phyloP scores from a whole-genome alignment of 1,140 invertebrate genomes.

The Aphaenogaster floridana region DNA sequence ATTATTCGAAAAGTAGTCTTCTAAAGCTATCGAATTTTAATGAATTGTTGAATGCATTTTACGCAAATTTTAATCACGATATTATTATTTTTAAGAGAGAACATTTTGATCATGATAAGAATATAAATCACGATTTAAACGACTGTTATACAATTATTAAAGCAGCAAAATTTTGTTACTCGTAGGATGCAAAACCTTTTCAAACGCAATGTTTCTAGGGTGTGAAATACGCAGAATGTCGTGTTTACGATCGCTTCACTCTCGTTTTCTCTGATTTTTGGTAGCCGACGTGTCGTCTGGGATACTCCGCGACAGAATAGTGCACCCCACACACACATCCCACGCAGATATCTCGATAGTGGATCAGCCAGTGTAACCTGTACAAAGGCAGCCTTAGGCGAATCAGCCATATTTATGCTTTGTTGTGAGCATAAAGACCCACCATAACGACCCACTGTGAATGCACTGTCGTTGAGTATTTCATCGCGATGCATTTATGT shows the following conservation, averaged over 20 bases:
- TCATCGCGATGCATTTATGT: constrained; percentile 81
- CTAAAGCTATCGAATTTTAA: constrained; percentile 4
- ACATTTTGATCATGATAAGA: not conserved
- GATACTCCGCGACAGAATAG: constrained; percentile 11
- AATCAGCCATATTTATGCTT: constrained; percentile 83
- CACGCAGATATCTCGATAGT: constrained; percentile 81
- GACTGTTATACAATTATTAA: not conserved
- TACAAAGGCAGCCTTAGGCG: constrained; percentile 80
- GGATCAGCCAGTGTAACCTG: constrained; percentile 80
- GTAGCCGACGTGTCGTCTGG: constrained; percentile 45
- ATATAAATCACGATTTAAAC: not conserved
- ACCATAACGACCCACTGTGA: constrained; percentile 78
- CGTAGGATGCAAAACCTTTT: no score
- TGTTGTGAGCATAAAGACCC: constrained; percentile 82
- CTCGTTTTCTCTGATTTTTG: constrained; percentile 68
- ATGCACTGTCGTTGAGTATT: constrained; percentile 81
- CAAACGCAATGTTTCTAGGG: not conserved
- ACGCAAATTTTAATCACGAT: not conserved
- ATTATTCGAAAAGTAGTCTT: constrained; percentile 46
- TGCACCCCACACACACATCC: constrained; percentile 64
- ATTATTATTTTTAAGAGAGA: not conserved
- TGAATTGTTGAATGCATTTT: not conserved
- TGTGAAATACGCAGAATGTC: not conserved
- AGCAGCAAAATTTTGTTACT: not conserved
- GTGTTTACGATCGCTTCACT: constrained; percentile 34